A percentile compares a stretch with the other conserved stretches of the same genome.
phyloP scores from a whole-genome alignment of 37 sponge, comb jelly and placozoan species.

The Eunapius fragilis region DNA sequence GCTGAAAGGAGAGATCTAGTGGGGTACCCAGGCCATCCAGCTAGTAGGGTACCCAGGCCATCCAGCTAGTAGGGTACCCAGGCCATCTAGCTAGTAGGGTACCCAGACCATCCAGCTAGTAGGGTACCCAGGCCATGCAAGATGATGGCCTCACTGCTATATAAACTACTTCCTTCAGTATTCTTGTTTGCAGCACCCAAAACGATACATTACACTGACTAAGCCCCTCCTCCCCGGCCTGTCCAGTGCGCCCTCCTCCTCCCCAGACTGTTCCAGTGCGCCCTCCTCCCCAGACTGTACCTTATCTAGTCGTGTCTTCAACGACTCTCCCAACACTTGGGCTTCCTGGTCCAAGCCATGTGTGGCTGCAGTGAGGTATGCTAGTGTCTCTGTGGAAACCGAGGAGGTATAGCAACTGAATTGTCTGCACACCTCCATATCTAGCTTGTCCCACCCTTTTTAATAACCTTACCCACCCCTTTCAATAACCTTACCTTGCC shows the following conservation, averaged over 20 bases:
- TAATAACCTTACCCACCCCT: constrained; percentile 14
- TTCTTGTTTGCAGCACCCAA: too few species aligned
- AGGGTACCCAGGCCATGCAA: too few species aligned
- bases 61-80: too few species aligned
- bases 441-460: constrained; percentile 45
- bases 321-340: constrained; percentile 61
- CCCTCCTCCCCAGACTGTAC: constrained; percentile 6
- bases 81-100: too few species aligned
- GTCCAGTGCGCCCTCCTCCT: not conserved
- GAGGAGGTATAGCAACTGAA: not conserved
- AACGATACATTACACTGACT: too few species aligned
- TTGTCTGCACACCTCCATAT: not conserved
- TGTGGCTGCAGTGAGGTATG: constrained; percentile 95
- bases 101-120: too few species aligned
- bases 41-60: too few species aligned
- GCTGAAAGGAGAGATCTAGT: constrained; percentile 9
- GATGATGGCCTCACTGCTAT: too few species aligned
- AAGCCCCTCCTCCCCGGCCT: too few species aligned
- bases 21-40: not conserved
- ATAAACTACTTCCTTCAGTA: too few species aligned
- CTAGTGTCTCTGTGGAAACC: constrained; percentile 75
- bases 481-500: too few species aligned
- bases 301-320: constrained; percentile 63
- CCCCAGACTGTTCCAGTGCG: not conserved
- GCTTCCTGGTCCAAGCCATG: constrained; percentile 91